Conservation (phyloP, 2,888 invertebrate genomes). For the Yponomeuta sedellus region DNA sequence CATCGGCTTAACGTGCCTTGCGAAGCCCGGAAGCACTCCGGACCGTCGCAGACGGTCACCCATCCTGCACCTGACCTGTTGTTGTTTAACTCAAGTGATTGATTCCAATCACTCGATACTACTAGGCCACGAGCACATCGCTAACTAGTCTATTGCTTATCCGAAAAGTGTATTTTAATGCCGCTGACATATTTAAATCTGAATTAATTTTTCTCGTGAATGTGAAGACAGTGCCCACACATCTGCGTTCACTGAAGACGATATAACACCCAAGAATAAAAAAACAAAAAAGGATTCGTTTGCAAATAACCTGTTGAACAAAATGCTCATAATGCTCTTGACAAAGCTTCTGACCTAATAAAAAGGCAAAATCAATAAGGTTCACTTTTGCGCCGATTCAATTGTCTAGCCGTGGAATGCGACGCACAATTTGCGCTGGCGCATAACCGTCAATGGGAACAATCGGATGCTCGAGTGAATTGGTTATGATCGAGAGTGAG, state of each 20-base stretch:
- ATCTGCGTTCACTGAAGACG: not conserved
- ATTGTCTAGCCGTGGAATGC: conserved; percentile 7
- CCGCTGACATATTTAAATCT: too few relatives aligned
- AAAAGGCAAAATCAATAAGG: conserved; percentile 5
- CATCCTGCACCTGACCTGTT: too few relatives aligned
- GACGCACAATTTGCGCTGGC: conserved; percentile 1
- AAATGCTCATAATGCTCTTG: conserved; percentile 27
- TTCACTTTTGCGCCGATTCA: not conserved
- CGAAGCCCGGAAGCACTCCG: too few relatives aligned
- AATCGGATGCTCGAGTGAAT: conserved; percentile 7
- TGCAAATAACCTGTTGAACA: conserved; percentile 11
- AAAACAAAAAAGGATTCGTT: conserved; percentile 30
- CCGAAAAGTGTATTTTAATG: too few relatives aligned
- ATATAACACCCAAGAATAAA: conserved; percentile 20
- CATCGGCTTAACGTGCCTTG: too few relatives aligned
- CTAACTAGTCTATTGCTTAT: too few relatives aligned
- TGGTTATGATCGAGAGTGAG: not conserved
- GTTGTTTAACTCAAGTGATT: too few relatives aligned
- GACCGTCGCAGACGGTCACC: too few relatives aligned
- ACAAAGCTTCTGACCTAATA: conserved; percentile 32
- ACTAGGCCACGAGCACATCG: too few relatives aligned
- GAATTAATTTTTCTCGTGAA: not conserved
- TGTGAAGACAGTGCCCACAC: not conserved
- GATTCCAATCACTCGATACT: too few relatives aligned
- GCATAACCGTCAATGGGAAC: not conserved